These are phyloP conservation scores for Mystacornis crossleyi DNA, from an alignment of 2,113 vertebrate genomes.

Conservation along the genomic window DNA sequence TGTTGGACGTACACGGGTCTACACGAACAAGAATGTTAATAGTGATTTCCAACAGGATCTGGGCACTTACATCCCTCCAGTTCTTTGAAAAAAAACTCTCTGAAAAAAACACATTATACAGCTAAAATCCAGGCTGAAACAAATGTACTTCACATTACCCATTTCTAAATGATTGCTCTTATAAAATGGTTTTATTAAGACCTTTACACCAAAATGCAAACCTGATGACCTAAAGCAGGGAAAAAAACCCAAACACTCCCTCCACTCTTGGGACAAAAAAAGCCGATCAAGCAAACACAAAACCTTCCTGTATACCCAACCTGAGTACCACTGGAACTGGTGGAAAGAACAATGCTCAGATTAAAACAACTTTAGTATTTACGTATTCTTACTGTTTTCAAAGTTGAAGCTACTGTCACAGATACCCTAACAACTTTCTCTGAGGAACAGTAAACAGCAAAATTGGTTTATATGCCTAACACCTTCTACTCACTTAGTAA, in stretches of 20 bases:
- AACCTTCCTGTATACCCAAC: background rate
- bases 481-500: background rate
- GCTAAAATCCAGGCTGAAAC: background rate
- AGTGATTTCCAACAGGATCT: background rate
- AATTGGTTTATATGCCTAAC: background rate
- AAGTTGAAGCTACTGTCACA: background rate
- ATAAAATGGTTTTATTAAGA: background rate
- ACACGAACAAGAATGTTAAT: background rate
- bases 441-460: background rate
- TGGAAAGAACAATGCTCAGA: background rate
- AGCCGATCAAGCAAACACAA: background rate
- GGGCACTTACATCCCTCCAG: background rate
- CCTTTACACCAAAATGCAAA: background rate
- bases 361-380: background rate
- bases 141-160: rapidly evolving
- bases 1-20: no score
- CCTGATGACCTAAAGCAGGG: background rate
- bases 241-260: rapidly evolving
- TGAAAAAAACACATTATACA: background rate
- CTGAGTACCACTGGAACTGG: background rate
- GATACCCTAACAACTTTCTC: background rate
- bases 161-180: background rate
- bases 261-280: background rate
- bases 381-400: background rate
- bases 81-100: background rate